Conservation (phyloP, 2,113 vertebrate genomes). For the Silurus glanis region DNA sequence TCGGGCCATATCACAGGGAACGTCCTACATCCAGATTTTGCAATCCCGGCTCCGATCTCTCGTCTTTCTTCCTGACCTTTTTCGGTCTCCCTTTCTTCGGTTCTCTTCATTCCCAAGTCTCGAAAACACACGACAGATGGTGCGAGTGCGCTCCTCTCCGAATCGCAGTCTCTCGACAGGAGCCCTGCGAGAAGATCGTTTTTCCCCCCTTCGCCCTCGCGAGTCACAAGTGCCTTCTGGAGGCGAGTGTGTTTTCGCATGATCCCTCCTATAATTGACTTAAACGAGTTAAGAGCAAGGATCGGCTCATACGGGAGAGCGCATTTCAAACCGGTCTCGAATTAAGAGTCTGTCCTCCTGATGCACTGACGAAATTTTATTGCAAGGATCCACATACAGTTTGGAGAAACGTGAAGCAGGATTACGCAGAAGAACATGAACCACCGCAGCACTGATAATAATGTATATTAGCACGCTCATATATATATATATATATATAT, state of each 20-base stretch:
- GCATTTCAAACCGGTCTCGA: not conserved
- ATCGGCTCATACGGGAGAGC: not conserved
- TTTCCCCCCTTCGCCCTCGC: slow-evolving; percentile 53
- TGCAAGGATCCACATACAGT: not conserved
- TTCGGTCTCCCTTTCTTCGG: not conserved
- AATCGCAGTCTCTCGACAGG: slow-evolving; percentile 53
- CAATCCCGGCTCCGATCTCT: not conserved
- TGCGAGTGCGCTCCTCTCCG: slow-evolving; percentile 41
- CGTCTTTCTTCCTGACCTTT: not conserved
- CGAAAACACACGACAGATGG: slow-evolving; percentile 53
- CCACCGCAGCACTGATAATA: not conserved
- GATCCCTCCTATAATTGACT: slow-evolving; percentile 44
- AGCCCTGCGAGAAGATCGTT: slow-evolving; percentile 55
- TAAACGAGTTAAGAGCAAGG: slow-evolving; percentile 26
- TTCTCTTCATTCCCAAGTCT: not conserved
- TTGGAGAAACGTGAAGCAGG: not conserved
- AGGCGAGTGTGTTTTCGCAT: slow-evolving; percentile 10
- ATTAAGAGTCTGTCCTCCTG: not conserved
- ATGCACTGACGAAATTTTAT: not conserved
- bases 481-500: not conserved
- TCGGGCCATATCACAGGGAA: not conserved
- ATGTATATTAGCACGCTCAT: not conserved
- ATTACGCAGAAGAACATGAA: not conserved
- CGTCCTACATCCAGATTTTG: not conserved
- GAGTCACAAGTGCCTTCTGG: slow-evolving; percentile 47